phyloP scores from a whole-genome alignment of 2,888 invertebrate genomes.

The Idaea aversata region DNA sequence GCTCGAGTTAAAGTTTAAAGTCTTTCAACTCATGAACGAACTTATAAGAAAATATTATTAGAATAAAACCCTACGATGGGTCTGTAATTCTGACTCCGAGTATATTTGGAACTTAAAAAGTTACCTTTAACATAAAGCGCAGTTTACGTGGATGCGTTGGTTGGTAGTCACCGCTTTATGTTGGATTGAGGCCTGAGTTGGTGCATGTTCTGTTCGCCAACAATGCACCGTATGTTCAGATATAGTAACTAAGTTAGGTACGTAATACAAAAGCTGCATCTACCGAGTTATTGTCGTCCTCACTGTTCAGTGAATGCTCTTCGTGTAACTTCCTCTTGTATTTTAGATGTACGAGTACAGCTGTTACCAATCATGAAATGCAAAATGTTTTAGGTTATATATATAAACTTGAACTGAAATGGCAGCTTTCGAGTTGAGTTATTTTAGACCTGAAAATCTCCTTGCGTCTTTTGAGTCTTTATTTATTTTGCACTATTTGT shows the following conservation, averaged over 20 bases:
- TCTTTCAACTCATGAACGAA: too few species aligned
- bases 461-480: too few species aligned
- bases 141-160: conserved; percentile 13
- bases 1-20: too few species aligned
- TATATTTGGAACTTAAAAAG: neutral
- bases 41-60: too few species aligned
- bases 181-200: conserved; percentile 18
- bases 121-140: conserved; percentile 17
- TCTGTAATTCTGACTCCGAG: too few species aligned
- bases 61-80: too few species aligned
- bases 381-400: too few species aligned
- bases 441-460: too few species aligned
- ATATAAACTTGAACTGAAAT: too few species aligned
- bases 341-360: neutral
- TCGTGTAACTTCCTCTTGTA: conserved; percentile 10
- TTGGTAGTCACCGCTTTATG: conserved; percentile 10
- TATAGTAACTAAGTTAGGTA: conserved; percentile 17
- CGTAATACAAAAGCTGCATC: conserved; percentile 29
- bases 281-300: conserved; percentile 29
- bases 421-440: too few species aligned
- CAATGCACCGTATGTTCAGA: conserved; percentile 26
- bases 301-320: conserved; percentile 25
- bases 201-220: conserved; percentile 23
- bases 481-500: too few species aligned
- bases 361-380: neutral